Percentiles rank a stretch among this genome's conserved stretches.
Evolutionary conservation across 2,797 vertebrate species (phyloP).

Genomic region (Bradypodion ventrale): DNA sequence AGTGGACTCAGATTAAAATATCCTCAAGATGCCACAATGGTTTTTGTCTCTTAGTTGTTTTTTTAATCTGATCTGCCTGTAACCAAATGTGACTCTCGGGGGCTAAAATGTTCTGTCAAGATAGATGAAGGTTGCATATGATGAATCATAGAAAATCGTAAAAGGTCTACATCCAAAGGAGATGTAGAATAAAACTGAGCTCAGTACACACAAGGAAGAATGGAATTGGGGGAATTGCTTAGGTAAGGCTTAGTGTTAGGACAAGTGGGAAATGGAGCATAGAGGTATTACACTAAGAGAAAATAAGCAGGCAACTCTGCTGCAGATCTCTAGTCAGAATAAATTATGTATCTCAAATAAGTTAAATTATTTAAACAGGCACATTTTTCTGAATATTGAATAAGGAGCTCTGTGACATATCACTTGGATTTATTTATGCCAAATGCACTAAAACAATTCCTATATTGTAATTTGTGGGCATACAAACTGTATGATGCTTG

Average conservation of each 20-base stretch:
- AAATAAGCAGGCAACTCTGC: conserved; percentile 15
- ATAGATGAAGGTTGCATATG: too few relatives aligned
- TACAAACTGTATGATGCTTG: neutral
- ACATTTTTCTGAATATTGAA: conserved; percentile 14
- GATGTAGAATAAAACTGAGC: neutral
- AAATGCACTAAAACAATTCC: neutral
- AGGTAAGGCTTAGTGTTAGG: neutral
- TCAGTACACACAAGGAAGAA: neutral
- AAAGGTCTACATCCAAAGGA: neutral
- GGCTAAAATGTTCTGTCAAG: too few relatives aligned
- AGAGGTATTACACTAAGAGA: neutral
- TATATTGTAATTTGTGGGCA: neutral
- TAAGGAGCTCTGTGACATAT: neutral
- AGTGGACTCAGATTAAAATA: too few relatives aligned
- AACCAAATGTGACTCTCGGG: too few relatives aligned
- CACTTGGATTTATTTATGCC: conserved; percentile 10
- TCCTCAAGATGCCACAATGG: too few relatives aligned
- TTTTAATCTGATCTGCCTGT: too few relatives aligned
- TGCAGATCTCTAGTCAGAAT: conserved; percentile 9
- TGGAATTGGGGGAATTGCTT: neutral
- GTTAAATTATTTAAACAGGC: conserved; percentile 36
- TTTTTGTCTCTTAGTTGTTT: too few relatives aligned
- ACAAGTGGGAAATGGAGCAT: neutral
- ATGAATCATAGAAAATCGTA: neutral
- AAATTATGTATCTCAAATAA: conserved; percentile 33